Percentiles rank a stretch among this genome's conserved stretches.
phyloP scores from a whole-genome alignment of 35 echinoderm and acorn worm species.

The Stichopus chloronotus region DNA sequence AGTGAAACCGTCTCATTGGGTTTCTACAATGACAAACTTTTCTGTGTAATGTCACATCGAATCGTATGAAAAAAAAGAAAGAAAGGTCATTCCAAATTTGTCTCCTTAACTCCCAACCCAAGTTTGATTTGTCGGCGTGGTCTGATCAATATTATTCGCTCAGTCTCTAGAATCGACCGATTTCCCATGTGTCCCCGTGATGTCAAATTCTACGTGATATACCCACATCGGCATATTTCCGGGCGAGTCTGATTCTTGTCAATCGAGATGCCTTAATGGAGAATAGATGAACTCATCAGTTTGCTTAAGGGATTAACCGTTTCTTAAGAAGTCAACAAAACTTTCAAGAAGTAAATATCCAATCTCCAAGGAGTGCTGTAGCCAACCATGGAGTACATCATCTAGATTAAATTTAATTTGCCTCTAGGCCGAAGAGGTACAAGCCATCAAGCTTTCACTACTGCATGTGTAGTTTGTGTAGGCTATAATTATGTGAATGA shows the following conservation, averaged over 20 bases:
- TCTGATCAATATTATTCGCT: background rate
- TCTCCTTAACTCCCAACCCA: background rate
- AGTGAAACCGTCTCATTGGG: too few species aligned
- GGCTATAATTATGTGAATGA: too few species aligned
- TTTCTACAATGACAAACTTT: too few species aligned
- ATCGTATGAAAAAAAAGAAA: too few species aligned
- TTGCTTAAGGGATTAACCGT: background rate
- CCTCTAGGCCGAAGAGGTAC: background rate
- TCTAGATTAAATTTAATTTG: constrained; percentile 22
- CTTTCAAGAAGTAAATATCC: background rate
- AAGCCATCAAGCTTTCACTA: background rate
- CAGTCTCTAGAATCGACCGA: background rate
- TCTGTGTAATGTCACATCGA: too few species aligned
- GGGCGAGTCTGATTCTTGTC: background rate
- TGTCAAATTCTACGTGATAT: constrained; percentile 1
- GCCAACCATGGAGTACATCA: background rate
- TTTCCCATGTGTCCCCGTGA: background rate
- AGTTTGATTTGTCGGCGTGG: background rate
- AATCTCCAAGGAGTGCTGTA: background rate
- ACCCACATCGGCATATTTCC: constrained; percentile 6
- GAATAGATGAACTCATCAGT: constrained; percentile 14
- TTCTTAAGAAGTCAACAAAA: background rate
- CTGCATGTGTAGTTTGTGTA: too few species aligned
- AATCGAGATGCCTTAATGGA: constrained; percentile 1
- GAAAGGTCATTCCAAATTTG: background rate